Conservation (phyloP, 2,113 vertebrate species). For the Lampris megalopsis region DNA sequence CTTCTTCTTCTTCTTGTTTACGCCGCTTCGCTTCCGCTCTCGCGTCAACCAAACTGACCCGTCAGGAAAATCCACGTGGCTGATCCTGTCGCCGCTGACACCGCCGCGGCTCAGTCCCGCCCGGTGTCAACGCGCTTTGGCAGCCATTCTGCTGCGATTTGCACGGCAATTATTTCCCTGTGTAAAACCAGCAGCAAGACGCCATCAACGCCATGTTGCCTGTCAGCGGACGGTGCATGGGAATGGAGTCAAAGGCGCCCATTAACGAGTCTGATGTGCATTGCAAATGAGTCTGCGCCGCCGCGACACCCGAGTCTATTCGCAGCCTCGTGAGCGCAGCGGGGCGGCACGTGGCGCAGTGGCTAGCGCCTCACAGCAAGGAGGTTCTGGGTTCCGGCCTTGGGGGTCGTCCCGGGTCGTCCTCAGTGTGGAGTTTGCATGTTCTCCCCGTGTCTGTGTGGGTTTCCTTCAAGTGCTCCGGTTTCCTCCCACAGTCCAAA, state of each 20-base stretch:
- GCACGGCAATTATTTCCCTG: slow-evolving; percentile 61
- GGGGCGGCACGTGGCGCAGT: too few relatives aligned
- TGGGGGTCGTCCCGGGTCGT: too few relatives aligned
- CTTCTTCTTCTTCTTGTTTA: not conserved
- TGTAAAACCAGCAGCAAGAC: slow-evolving; percentile 52
- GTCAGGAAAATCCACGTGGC: slow-evolving; percentile 13
- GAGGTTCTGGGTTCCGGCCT: too few relatives aligned
- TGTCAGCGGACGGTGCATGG: slow-evolving; percentile 47
- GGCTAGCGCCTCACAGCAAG: too few relatives aligned
- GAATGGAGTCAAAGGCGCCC: slow-evolving; percentile 65
- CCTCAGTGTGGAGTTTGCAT: too few relatives aligned
- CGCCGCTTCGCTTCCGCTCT: not conserved
- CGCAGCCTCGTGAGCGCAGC: too few relatives aligned
- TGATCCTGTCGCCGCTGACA: slow-evolving; percentile 5
- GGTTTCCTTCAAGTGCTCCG: too few relatives aligned
- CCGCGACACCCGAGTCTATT: slow-evolving; percentile 51
- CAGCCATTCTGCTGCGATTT: slow-evolving; percentile 58
- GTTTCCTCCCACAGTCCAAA: too few relatives aligned
- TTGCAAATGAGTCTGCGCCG: slow-evolving; percentile 65
- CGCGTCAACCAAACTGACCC: slow-evolving; percentile 9
- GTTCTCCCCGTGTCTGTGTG: too few relatives aligned
- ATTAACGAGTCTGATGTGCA: slow-evolving; percentile 61
- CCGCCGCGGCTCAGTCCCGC: slow-evolving; percentile 22
- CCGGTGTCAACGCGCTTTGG: slow-evolving; percentile 39
- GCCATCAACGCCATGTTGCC: slow-evolving; percentile 59